These are phyloP conservation scores for Anhinga rufa DNA, from an alignment of 2,113 vertebrate species.

Conservation along the genomic window DNA sequence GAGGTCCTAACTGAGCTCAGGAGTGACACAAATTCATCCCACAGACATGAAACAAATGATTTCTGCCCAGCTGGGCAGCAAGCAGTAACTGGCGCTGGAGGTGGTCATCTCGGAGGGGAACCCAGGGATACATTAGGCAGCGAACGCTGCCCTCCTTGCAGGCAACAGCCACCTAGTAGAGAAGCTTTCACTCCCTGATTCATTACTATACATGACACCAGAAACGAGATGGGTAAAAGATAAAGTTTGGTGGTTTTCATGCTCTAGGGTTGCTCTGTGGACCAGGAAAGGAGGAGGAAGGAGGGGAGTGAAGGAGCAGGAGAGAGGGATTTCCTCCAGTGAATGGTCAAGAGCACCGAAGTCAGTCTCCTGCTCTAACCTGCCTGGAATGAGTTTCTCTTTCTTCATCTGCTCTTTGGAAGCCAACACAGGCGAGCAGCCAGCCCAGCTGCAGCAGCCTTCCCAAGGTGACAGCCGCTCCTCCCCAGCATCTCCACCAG, in stretches of 20 bases:
- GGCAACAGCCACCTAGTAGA: background rate
- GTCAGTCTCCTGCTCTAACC: background rate
- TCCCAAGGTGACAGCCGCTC: background rate
- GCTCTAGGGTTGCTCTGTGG: background rate
- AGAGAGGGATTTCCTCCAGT: background rate
- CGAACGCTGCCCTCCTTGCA: background rate
- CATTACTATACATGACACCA: background rate
- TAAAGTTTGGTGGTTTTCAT: background rate
- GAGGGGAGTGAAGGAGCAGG: background rate
- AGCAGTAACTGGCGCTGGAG: background rate
- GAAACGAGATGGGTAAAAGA: background rate
- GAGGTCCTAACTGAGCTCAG: background rate
- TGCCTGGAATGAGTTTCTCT: background rate
- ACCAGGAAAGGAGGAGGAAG: background rate
- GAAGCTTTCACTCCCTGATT: background rate
- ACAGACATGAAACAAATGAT: background rate
- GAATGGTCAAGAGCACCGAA: background rate
- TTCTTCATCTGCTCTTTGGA: background rate
- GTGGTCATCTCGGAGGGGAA: accelerated
- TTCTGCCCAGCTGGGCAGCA: background rate
- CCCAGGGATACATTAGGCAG: background rate
- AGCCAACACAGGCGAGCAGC: background rate
- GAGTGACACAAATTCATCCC: background rate
- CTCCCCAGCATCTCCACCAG: background rate
- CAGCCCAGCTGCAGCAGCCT: background rate